These are phyloP conservation scores for Globodera rostochiensis DNA, from an alignment of 1,140 invertebrate species.

Conservation along the genomic window DNA sequence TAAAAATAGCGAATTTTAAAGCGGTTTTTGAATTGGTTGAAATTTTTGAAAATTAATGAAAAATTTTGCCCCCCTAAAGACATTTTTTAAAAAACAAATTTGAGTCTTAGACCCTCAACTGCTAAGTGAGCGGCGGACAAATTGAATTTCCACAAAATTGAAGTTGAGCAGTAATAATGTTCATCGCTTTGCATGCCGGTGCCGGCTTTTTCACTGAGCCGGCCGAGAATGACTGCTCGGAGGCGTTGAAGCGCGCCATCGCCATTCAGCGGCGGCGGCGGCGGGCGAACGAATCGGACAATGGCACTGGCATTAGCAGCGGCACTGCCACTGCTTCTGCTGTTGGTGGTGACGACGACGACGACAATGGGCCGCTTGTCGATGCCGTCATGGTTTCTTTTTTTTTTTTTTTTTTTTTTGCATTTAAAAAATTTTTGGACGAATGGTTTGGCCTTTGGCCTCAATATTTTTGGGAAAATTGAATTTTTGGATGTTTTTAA, in stretches of 20 bases:
- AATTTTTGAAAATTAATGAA: too few relatives aligned
- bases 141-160: too few relatives aligned
- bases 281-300: neutral
- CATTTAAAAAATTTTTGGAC: neutral
- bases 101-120: too few relatives aligned
- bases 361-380: slow-evolving; percentile 13
- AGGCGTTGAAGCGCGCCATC: slow-evolving; percentile 24
- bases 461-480: too few relatives aligned
- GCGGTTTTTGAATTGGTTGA: too few relatives aligned
- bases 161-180: neutral
- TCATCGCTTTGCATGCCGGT: slow-evolving; percentile 38
- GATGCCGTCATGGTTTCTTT: slow-evolving; percentile 40
- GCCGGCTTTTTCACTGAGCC: slow-evolving; percentile 17
- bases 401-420: slow-evolving; percentile 9
- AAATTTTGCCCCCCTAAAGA: too few relatives aligned
- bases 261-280: neutral
- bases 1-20: too few relatives aligned
- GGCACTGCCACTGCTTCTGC: neutral
- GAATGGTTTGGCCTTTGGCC: too few relatives aligned
- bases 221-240: slow-evolving; percentile 33
- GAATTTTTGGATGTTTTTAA: neutral
- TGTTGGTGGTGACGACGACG: neutral
- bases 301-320: neutral
- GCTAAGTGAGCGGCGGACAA: too few relatives aligned
- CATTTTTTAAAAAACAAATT: too few relatives aligned